These are phyloP conservation scores for Eulemur coronatus DNA, from an alignment of 2,797 vertebrate species.

Conservation along the genomic window DNA sequence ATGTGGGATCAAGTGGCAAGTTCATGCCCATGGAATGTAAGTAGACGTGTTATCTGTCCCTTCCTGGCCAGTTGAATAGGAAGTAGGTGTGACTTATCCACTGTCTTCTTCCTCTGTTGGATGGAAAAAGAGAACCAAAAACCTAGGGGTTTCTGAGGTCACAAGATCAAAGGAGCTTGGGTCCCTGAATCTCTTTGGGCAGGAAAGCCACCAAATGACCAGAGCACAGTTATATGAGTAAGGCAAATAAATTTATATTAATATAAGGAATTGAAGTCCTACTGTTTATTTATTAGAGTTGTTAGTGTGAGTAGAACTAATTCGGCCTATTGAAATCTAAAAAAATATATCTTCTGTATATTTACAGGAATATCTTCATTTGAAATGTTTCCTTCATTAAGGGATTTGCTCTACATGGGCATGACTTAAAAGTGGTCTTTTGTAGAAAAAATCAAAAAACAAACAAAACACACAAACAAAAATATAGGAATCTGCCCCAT, in stretches of 20 bases:
- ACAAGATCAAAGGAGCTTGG: not conserved
- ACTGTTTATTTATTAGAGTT: not conserved
- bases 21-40: not conserved
- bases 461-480: not conserved
- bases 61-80: not conserved
- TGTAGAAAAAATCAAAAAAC: not conserved
- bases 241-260: not conserved
- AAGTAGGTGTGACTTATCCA: not conserved
- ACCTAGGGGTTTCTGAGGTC: no score
- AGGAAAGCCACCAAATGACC: not conserved
- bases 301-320: not conserved
- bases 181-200: not conserved
- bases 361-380: not conserved
- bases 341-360: not conserved
- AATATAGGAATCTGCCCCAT: not conserved
- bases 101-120: not conserved
- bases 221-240: not conserved
- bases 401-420: not conserved
- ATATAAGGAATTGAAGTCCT: not conserved
- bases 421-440: not conserved
- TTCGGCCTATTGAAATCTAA: not conserved
- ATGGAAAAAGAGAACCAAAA: not conserved
- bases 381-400: not conserved
- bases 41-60: fast-evolving
- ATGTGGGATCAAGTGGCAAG: not conserved